Evolutionary conservation across 2,797 vertebrate species (phyloP).

Genomic region (Pachyuromys duprasi): DNA sequence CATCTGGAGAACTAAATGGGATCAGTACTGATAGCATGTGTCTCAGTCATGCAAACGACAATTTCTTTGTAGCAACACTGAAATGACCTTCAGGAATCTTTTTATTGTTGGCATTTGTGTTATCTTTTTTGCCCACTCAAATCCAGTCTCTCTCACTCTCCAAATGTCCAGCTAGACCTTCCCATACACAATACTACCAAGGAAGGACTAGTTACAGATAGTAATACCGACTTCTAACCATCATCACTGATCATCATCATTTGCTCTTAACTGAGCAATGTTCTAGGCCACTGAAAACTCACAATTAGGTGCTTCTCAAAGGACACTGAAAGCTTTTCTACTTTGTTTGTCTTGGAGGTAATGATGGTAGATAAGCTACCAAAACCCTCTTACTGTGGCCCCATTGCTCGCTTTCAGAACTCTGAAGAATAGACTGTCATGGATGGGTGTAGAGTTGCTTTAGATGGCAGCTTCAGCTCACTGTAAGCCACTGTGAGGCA

Average conservation of each 20-base stretch:
- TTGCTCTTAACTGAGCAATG: not conserved
- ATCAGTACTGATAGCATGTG: not conserved
- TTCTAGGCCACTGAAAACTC: not conserved
- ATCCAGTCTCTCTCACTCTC: not conserved
- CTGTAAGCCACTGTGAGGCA: not conserved
- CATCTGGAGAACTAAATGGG: not conserved
- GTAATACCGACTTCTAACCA: not conserved
- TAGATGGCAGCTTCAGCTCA: not conserved
- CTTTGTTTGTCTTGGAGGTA: conserved; percentile 6
- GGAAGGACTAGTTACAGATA: not conserved
- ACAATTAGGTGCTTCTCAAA: not conserved
- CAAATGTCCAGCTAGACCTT: not conserved
- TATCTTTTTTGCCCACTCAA: not conserved
- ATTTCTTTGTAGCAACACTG: not conserved
- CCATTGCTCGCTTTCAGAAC: not conserved
- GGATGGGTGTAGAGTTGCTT: not conserved
- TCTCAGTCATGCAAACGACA: not conserved
- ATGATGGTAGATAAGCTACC: not conserved
- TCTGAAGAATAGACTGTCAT: not conserved
- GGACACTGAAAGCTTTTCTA: not conserved
- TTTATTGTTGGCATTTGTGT: not conserved
- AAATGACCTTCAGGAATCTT: not conserved
- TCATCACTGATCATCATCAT: not conserved
- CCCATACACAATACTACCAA: not conserved
- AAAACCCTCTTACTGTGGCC: not conserved